These are phyloP conservation scores for Chromobotia macracanthus DNA, from an alignment of 2,797 vertebrate genomes.

Conservation along the genomic window DNA sequence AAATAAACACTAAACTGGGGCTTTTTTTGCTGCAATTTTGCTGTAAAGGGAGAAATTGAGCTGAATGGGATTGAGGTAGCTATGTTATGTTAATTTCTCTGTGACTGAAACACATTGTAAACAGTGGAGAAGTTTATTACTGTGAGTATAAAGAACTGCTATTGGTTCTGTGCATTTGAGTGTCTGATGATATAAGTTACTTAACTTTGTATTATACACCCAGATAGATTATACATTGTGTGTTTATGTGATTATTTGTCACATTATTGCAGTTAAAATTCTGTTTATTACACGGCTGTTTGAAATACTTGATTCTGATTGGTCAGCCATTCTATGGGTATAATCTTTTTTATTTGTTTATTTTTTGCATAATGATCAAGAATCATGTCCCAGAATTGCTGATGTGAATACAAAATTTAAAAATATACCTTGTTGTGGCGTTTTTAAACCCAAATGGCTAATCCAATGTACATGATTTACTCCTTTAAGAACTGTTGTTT, in stretches of 20 bases:
- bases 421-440: background rate
- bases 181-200: background rate
- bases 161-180: background rate
- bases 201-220: background rate
- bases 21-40: background rate
- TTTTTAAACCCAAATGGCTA: background rate
- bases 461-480: background rate
- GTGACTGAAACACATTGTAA: background rate
- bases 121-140: background rate
- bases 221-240: background rate
- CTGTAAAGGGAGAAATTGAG: background rate
- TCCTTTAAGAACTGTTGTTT: background rate
- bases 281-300: background rate
- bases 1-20: conserved; percentile 31
- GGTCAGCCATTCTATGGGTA: background rate
- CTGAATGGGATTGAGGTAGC: background rate
- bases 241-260: background rate
- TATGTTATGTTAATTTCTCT: background rate
- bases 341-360: background rate
- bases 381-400: background rate
- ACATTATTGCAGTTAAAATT: background rate
- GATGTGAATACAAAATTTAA: background rate
- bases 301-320: background rate
- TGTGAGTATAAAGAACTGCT: background rate
- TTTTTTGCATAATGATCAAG: background rate